Base-by-base conservation (phyloP, 2,113 vertebrate genomes). In the Centropus bengalensis region DNA sequence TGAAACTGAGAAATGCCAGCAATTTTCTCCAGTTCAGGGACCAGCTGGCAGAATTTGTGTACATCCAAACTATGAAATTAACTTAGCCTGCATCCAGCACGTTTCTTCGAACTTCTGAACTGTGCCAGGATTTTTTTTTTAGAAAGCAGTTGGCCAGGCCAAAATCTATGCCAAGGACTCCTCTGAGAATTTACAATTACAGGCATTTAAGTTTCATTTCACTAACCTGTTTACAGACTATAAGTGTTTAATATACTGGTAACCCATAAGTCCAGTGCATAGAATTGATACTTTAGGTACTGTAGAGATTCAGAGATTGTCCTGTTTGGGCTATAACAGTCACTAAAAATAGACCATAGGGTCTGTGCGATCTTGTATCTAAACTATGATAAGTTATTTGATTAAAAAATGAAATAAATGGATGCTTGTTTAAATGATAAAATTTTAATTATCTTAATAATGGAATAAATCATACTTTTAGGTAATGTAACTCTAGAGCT, bases 11-110 rank as follows among this genome's bases (percentile, higher is more conserved):
- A 12, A 90, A 14, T 69, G 51, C 55, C 90, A 88, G 59, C 54
- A 6, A 66, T 86, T 56, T 86, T 69, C 42, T 80, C 36, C 28
- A 80, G 10, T 86, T 96, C 58, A 74, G 63, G 80, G 62, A 82
- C 59, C 85, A 96, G 63, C 79, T 95, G 90, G 79, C 88, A 96
- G 82, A 90, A 80, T 91, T 63, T 86, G n/a, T 73, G 13, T 73
- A 28, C 14, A 44, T 69, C 10, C 24, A 28, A 22, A 33, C 19
- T 76, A 54, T 27, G 32, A 79, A 89, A 91, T 74, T 69, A 67
- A 77, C 52, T 80, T 62, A 74, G 36, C 36, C 27, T 67, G 12
- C 30, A 69, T 86, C 51, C 45, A 82, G 3, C 45, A 33, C 62
- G 26, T 69, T 91, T 76, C 55, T 82, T 13, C 22, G 88, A 88